A percentile compares a stretch with the other conserved stretches of the same genome.
phyloP scores from a whole-genome alignment of 1,140 invertebrate species.

The Muscidifurax raptorellus region DNA sequence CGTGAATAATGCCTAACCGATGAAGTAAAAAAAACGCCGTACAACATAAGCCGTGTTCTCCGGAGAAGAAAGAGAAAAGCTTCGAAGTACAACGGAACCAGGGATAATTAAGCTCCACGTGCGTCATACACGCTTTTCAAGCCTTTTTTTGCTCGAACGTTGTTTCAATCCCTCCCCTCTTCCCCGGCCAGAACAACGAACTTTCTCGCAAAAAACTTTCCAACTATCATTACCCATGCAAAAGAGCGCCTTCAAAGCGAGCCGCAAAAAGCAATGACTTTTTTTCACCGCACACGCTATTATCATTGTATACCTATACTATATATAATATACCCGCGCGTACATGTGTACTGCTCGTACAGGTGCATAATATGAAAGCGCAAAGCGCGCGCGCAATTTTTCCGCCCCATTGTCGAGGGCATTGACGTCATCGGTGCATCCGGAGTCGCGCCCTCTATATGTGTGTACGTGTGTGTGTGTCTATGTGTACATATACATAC shows the following conservation, averaged over 20 bases:
- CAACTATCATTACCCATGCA: neutral
- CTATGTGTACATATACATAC: neutral
- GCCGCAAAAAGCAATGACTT: too few species aligned
- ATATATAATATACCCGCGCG: too few species aligned
- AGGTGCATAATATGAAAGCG: neutral
- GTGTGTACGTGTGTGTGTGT: neutral
- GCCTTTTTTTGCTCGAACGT: neutral
- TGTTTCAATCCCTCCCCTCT: too few species aligned
- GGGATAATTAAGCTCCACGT: too few species aligned
- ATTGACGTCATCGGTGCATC: conserved; percentile 45
- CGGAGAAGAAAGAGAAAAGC: too few species aligned
- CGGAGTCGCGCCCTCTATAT: neutral
- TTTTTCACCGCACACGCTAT: too few species aligned
- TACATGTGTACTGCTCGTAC: neutral
- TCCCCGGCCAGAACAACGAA: neutral
- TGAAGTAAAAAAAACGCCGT: too few species aligned
- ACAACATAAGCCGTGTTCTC: too few species aligned
- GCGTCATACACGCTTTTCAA: neutral
- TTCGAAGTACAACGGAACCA: too few species aligned
- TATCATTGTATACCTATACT: too few species aligned
- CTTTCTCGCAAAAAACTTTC: neutral
- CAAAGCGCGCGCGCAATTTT: conserved; percentile 9
- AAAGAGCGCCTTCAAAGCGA: too few species aligned
- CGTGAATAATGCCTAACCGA: too few species aligned
- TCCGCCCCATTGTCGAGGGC: conserved; percentile 40